Evolutionary conservation across 2,888 invertebrate species (phyloP).

Genomic region (Abrostola tripartita): DNA sequence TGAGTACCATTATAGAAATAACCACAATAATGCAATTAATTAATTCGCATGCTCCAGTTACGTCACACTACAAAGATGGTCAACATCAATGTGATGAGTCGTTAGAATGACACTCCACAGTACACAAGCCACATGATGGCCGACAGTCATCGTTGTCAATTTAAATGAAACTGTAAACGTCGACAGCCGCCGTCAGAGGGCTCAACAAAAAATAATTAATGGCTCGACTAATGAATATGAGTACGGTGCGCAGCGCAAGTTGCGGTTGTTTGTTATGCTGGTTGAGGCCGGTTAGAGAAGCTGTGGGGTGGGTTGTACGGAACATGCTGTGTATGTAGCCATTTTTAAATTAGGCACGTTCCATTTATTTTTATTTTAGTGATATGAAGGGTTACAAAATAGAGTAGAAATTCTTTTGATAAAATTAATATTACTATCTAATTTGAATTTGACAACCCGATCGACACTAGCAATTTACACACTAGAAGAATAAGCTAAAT

Average conservation of each 20-base stretch:
- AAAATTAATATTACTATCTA: no score
- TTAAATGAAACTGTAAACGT: conserved; percentile 76
- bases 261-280: not conserved
- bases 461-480: no score
- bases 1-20: no score
- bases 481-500: no score
- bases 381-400: not conserved
- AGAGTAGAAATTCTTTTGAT: not conserved
- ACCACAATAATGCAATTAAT: conserved; percentile 13
- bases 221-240: conserved; percentile 79
- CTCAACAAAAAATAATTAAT: conserved; percentile 86
- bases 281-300: not conserved
- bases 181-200: conserved; percentile 70
- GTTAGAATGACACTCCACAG: conserved; percentile 54
- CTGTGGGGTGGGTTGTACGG: not conserved
- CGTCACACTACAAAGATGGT: conserved; percentile 35
- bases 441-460: no score
- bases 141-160: conserved; percentile 73
- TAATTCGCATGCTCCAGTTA: conserved; percentile 32
- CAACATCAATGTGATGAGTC: conserved; percentile 12
- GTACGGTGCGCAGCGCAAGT: conserved; percentile 51
- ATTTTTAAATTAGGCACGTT: no score
- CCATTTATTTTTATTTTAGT: no score
- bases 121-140: conserved; percentile 36
- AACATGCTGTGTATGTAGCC: not conserved